Conservation (phyloP, 2,113 vertebrate genomes). For the Myrmophylax atrothorax region DNA sequence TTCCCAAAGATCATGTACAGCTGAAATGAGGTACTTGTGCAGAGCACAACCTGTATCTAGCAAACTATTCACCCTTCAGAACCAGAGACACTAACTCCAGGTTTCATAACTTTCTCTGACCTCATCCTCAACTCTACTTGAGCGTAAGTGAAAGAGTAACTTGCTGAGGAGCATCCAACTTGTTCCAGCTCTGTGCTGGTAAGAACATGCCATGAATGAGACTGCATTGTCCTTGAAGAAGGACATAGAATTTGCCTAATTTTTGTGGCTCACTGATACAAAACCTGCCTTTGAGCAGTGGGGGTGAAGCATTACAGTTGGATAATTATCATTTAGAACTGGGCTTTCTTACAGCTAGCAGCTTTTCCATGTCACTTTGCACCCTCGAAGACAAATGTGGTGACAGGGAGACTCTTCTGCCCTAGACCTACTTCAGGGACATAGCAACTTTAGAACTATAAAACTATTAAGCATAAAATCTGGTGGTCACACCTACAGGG, state of each 20-base stretch:
- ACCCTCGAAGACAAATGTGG: not conserved
- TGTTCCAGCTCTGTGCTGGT: not conserved
- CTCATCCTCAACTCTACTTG: not conserved
- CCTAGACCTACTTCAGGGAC: not conserved
- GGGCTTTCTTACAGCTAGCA: not conserved
- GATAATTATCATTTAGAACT: not conserved
- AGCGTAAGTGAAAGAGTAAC: slow-evolving; percentile 10
- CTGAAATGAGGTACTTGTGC: not conserved
- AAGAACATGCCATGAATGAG: not conserved
- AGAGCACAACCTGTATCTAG: not conserved
- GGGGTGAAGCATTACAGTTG: not conserved
- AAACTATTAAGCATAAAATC: not conserved
- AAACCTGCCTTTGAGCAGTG: not conserved
- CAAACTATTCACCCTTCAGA: not conserved
- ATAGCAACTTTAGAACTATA: not conserved
- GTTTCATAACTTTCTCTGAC: not conserved
- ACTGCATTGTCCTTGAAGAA: not conserved
- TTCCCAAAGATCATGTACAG: not conserved
- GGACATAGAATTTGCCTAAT: not conserved
- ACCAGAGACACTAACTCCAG: not conserved
- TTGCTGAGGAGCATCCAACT: not conserved
- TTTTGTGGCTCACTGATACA: not conserved
- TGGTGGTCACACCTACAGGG: not conserved
- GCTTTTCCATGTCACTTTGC: not conserved
- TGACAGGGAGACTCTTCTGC: not conserved